Base-by-base conservation (phyloP, 2,797 vertebrate species). In the Molossus molossus region DNA sequence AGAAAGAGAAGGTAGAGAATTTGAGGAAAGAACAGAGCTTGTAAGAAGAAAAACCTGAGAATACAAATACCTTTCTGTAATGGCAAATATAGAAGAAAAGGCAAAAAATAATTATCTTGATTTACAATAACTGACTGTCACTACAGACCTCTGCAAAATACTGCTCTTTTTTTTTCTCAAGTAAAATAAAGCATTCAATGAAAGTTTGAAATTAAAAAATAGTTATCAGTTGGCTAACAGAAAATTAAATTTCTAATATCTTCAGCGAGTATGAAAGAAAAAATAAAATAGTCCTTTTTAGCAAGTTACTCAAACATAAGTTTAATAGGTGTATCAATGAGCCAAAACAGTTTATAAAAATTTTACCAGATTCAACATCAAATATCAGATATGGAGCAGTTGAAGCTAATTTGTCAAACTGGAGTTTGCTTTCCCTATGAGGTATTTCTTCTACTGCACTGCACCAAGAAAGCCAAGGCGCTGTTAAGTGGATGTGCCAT, bases 331-430 rank as follows among this genome's bases (percentile, higher is more conserved):
- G 82, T 94, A 97, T 97, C 95, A 94, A 95, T 98, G 98, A 99
- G 97, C 97, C 97, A 98, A 98, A 97, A 97, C 98, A 97, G 98
- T 98, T 99, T 98, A 98, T 98, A 97, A 85, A 93, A 82, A 95
- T 95, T 89, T 79, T 97, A 97, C 98, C 98, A 99, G 97, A 90
- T 97, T 97, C 97, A 98, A 96, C 96, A 97, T 94, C 86, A 97
- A 97, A 97, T 97, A 97, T 96, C 97, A 82, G 70, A 85, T 95
- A 96, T 88, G 76, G 76, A 94, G 97, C 72, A 80, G 9, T 21
- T 94, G 96, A 98, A 97, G 62, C 23, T 72, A 76, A 95, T 62
- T 50, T 20, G 97, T 97, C 97, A 98, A 98, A 97, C 67, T 79
- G 95, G 96, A 98, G 95, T 97, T 95, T 95, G 88, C 95, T 95